Conservation (phyloP, 2,797 vertebrate species). For the Triplophysa yarkandensis region DNA sequence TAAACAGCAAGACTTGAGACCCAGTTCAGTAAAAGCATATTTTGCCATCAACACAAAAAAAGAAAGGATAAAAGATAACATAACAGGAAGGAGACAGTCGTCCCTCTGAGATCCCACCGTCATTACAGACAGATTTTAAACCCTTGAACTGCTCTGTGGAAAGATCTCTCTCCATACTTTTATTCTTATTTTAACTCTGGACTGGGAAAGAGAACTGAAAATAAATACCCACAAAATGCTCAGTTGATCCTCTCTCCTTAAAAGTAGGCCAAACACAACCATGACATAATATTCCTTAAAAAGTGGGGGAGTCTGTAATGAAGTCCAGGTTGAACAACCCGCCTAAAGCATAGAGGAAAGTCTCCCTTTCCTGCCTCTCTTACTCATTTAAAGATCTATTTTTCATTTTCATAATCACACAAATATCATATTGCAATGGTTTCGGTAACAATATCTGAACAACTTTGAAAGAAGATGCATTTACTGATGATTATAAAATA, state of each 20-base stretch:
- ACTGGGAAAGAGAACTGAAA: conserved; percentile 26
- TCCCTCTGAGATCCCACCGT: conserved; percentile 52
- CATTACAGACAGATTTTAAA: conserved; percentile 49
- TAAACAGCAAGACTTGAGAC: neutral
- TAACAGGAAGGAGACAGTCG: conserved; percentile 72
- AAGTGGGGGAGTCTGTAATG: conserved; percentile 23
- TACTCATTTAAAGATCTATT: conserved; percentile 13
- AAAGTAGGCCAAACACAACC: conserved; percentile 34
- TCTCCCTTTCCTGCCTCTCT: conserved; percentile 2
- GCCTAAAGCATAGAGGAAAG: conserved; percentile 13
- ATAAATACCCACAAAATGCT: conserved; percentile 14
- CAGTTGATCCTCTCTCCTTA: conserved; percentile 19
- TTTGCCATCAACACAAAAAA: neutral
- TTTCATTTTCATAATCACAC: neutral
- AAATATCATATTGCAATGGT: neutral
- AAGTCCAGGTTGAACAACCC: conserved; percentile 29
- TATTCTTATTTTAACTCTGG: neutral
- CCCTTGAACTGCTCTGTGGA: conserved; percentile 5
- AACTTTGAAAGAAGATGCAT: no score
- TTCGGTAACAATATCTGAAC: neutral
- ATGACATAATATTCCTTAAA: conserved; percentile 39
- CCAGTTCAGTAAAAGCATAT: neutral
- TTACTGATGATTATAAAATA: no score
- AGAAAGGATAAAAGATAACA: conserved; percentile 65
- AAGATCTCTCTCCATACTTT: conserved; percentile 18